Percentiles rank a stretch among this genome's conserved stretches.
phyloP scores from a whole-genome alignment of 1,140 invertebrate genomes.

The Drosophila ficusphila region DNA sequence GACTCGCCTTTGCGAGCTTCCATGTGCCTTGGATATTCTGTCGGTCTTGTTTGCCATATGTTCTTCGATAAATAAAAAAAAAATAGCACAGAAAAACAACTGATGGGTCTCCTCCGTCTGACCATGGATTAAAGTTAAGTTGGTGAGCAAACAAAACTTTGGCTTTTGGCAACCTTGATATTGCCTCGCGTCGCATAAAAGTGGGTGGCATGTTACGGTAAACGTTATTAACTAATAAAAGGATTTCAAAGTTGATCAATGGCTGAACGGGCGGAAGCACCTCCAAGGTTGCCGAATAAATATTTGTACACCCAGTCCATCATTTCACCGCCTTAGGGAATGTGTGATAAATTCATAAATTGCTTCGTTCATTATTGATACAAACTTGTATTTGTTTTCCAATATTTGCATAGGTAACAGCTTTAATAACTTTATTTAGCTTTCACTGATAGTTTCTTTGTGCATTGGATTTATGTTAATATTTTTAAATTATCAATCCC shows the following conservation, averaged over 20 bases:
- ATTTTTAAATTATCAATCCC: too few relatives aligned
- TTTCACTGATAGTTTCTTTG: not conserved
- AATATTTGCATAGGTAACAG: not conserved
- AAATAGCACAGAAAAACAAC: too few relatives aligned
- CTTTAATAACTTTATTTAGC: not conserved
- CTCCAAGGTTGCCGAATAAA: conserved; percentile 32
- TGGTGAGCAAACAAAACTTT: conserved; percentile 50
- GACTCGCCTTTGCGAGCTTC: conserved; percentile 40
- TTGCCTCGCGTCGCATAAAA: conserved; percentile 16
- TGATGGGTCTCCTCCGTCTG: conserved; percentile 48
- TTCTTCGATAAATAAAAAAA: conserved; percentile 53
- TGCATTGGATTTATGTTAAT: too few relatives aligned
- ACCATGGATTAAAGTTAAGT: conserved; percentile 73
- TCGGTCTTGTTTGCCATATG: conserved; percentile 49
- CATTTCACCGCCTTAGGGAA: not conserved
- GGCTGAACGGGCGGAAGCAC: conserved; percentile 25
- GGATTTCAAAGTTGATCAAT: conserved; percentile 61
- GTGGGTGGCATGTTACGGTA: conserved; percentile 45
- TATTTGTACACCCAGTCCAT: conserved; percentile 8
- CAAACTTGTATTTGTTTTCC: not conserved
- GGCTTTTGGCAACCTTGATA: conserved; percentile 55
- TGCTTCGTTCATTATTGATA: not conserved
- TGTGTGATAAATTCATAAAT: conserved; percentile 15
- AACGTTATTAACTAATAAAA: conserved; percentile 64
- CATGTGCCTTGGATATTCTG: conserved; percentile 55